Conservation (phyloP, 2,113 vertebrate species). For the Neogobius melanostomus region DNA sequence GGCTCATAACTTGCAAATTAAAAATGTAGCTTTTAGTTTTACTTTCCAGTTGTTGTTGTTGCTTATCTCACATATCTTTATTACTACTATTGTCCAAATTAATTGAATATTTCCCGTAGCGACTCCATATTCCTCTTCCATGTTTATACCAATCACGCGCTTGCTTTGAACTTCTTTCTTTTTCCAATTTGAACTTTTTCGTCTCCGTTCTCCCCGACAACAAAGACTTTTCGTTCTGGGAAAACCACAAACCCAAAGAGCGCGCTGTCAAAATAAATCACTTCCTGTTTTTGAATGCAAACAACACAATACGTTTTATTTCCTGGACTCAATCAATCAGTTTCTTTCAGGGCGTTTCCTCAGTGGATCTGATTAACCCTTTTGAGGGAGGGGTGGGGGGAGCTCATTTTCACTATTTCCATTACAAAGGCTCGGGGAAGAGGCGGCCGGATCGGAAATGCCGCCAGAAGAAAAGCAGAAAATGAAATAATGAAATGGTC, state of each 20-base stretch:
- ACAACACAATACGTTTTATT: slow-evolving; percentile 28
- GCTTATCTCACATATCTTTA: no score
- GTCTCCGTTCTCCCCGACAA: slow-evolving; percentile 17
- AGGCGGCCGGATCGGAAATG: slow-evolving; percentile 38
- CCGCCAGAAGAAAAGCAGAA: background rate
- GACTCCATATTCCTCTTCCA: no score
- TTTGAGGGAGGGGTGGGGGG: slow-evolving; percentile 19
- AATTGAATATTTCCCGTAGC: no score
- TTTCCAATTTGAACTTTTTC: background rate
- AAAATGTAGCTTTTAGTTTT: no score
- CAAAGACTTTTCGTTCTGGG: slow-evolving; percentile 59
- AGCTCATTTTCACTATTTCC: slow-evolving; percentile 63
- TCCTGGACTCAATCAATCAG: slow-evolving; percentile 52
- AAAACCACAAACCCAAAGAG: slow-evolving; percentile 62
- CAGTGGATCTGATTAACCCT: slow-evolving; percentile 65
- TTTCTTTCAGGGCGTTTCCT: slow-evolving; percentile 53
- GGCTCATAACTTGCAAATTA: no score
- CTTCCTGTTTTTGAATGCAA: slow-evolving; percentile 49
- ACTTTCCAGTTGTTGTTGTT: no score
- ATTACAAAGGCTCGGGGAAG: slow-evolving; percentile 59
- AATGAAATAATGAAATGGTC: slow-evolving; percentile 1
- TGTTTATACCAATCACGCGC: no score
- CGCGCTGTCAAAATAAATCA: slow-evolving; percentile 73
- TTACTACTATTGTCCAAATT: no score
- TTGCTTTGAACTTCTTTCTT: background rate